Evolutionary conservation across 2,113 vertebrate genomes (phyloP).

Genomic region (Pangasianodon hypophthalmus): DNA sequence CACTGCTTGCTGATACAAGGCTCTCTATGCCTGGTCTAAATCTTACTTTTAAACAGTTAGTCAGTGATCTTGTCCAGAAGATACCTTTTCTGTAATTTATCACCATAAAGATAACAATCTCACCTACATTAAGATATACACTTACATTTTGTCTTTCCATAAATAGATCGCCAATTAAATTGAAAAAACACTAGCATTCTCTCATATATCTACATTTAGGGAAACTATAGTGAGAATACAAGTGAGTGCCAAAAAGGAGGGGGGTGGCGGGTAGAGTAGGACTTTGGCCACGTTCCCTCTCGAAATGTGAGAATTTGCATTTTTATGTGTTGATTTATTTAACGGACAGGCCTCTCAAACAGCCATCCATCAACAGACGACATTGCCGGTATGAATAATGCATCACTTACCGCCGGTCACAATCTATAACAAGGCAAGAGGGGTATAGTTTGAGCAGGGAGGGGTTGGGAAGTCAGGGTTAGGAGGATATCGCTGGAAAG

Average conservation of each 20-base stretch:
- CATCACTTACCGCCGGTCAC: constrained; percentile 77
- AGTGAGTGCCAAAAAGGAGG: constrained; percentile 56
- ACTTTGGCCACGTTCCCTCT: constrained; percentile 71
- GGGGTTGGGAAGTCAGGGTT: constrained; percentile 64
- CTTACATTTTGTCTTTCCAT: constrained; percentile 11
- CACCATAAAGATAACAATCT: not conserved
- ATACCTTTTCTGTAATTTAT: not conserved
- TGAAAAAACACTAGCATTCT: not conserved
- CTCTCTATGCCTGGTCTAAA: not conserved
- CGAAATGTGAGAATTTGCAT: constrained; percentile 84
- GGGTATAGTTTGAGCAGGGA: constrained; percentile 50
- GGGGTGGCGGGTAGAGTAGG: constrained; percentile 64
- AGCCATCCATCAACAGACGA: constrained; percentile 81
- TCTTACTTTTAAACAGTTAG: not conserved
- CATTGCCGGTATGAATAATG: constrained; percentile 81
- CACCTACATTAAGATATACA: not conserved
- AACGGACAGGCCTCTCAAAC: constrained; percentile 82
- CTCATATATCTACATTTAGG: constrained; percentile 29
- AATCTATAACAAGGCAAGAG: constrained; percentile 76
- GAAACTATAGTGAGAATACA: constrained; percentile 51
- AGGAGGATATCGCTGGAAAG: constrained; percentile 56
- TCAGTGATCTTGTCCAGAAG: constrained; percentile 2
- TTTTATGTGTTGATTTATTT: constrained; percentile 87
- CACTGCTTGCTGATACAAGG: not conserved
- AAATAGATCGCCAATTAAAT: not conserved